phyloP scores from a whole-genome alignment of 2,113 vertebrate genomes.

The Ptilonorhynchus violaceus region DNA sequence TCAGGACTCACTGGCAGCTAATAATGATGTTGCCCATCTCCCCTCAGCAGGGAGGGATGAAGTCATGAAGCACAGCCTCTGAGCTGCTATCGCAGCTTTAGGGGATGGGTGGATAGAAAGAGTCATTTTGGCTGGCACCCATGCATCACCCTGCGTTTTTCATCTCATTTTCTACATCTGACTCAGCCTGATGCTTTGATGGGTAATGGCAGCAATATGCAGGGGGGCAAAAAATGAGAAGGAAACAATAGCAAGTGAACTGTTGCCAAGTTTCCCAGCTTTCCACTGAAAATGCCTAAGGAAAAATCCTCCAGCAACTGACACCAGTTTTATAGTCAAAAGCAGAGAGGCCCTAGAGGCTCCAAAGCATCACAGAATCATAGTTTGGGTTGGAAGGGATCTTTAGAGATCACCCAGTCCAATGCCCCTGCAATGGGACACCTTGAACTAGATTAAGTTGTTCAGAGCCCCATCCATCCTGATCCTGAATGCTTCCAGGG shows the following conservation, averaged over 20 bases:
- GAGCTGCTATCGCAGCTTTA: not conserved
- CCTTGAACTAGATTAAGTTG: not conserved
- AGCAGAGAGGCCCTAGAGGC: not conserved
- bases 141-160: not conserved
- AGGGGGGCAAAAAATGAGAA: not conserved
- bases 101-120: not conserved
- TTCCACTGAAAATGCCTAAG: not conserved
- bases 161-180: not conserved
- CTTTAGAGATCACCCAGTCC: not conserved
- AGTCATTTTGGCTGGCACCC: not conserved
- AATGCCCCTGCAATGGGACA: not conserved
- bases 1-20: not conserved
- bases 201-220: not conserved
- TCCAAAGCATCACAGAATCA: not conserved
- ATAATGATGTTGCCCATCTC: not conserved
- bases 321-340: not conserved
- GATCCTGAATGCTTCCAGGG: not conserved
- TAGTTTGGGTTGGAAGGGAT: not conserved
- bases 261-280: not conserved
- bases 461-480: not conserved
- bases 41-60: not conserved
- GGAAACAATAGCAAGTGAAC: not conserved
- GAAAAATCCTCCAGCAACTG: not conserved
- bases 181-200: conserved; percentile 14
- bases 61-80: not conserved